Evolutionary conservation across 1,140 invertebrate genomes (phyloP).

Genomic region (Asbolus verrucosus): DNA sequence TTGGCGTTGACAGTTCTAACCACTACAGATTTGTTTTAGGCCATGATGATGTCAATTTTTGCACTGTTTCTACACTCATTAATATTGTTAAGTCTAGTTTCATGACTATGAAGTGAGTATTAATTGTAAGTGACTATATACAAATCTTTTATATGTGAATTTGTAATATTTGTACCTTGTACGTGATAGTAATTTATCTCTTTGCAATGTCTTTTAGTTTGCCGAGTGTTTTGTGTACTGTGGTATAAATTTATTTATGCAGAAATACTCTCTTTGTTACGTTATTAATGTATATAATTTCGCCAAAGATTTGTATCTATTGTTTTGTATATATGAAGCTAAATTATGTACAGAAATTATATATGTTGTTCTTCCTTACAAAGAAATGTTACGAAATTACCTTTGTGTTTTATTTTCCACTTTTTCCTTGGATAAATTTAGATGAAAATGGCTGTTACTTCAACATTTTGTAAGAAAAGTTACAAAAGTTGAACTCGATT

Average conservation of each 20-base stretch:
- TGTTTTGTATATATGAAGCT: conserved; percentile 60
- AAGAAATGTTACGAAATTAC: conserved; percentile 54
- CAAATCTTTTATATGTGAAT: conserved; percentile 48
- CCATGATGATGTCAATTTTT: conserved; percentile 21
- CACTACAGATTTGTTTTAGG: not conserved
- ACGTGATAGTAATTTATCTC: conserved; percentile 49
- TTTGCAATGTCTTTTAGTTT: conserved; percentile 6
- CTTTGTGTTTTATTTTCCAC: not conserved
- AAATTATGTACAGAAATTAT: conserved; percentile 65
- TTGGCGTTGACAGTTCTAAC: conserved; percentile 7
- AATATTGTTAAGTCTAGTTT: conserved; percentile 5
- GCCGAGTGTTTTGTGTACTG: conserved; percentile 41
- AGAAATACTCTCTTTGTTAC: conserved; percentile 52
- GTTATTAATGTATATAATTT: conserved; percentile 64
- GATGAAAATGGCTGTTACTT: too few relatives aligned
- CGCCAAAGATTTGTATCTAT: conserved; percentile 64
- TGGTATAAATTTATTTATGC: conserved; percentile 42
- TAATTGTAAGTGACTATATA: conserved; percentile 48
- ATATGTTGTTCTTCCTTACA: conserved; percentile 64
- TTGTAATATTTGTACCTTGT: conserved; percentile 59
- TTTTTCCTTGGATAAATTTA: too few relatives aligned
- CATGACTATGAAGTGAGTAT: conserved; percentile 48
- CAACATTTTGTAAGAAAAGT: too few relatives aligned
- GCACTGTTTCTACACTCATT: conserved; percentile 33
- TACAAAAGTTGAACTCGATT: too few relatives aligned